phyloP scores from a whole-genome alignment of 2,113 vertebrate genomes.

The Aplodontia rufa region DNA sequence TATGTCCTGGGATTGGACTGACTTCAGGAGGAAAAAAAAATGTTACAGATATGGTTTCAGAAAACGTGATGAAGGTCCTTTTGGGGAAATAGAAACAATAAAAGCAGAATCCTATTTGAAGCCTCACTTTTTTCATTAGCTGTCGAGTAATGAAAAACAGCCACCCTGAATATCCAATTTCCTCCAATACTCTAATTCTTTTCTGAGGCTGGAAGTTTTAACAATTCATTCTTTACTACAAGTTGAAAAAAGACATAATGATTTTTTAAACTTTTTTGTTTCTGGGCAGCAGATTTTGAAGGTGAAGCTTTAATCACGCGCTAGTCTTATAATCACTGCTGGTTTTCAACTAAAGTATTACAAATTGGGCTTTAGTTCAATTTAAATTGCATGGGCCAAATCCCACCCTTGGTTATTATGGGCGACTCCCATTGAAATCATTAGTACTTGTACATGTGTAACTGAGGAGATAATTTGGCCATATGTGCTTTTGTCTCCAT shows the following conservation, averaged over 20 bases:
- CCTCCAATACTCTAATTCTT: conserved; percentile 78
- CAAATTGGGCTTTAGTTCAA: conserved; percentile 79
- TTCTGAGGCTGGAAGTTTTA: conserved; percentile 78
- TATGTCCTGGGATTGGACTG: conserved; percentile 27
- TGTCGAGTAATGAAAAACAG: conserved; percentile 77
- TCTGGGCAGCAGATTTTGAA: conserved; percentile 75
- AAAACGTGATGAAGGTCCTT: conserved; percentile 54
- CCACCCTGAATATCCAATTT: conserved; percentile 76
- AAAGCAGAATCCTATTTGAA: conserved; percentile 76
- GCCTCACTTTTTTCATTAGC: conserved; percentile 79
- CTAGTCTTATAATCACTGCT: conserved; percentile 78
- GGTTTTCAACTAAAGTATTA: conserved; percentile 77
- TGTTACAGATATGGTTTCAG: conserved; percentile 50
- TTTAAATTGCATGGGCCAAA: conserved; percentile 74
- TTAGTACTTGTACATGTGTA: conserved; percentile 77
- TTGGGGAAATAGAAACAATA: conserved; percentile 67
- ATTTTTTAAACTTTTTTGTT: conserved; percentile 74
- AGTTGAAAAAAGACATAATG: conserved; percentile 74
- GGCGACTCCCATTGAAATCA: conserved; percentile 79
- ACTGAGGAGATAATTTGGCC: conserved; percentile 69
- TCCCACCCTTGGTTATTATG: conserved; percentile 57
- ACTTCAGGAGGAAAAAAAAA: conserved; percentile 16
- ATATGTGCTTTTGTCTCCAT: conserved; percentile 67
- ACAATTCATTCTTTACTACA: conserved; percentile 70
- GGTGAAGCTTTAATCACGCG: conserved; percentile 80